Percentiles rank a stretch among this genome's conserved stretches.
Evolutionary conservation across 1,140 invertebrate species (phyloP).

Genomic region (Protaetia brevitarsis): DNA sequence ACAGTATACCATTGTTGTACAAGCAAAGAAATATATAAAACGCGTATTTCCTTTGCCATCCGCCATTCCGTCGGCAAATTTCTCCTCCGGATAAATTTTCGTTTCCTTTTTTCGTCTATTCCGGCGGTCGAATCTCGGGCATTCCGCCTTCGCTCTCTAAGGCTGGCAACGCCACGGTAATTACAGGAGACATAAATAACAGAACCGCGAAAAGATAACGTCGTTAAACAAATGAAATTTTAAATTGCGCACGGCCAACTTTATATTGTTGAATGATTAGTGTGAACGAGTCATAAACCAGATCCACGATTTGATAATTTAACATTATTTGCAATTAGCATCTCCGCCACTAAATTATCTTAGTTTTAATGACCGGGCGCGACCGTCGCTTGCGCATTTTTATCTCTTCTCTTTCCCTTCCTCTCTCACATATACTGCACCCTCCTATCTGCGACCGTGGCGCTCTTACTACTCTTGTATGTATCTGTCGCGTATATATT

Average conservation of each 20-base stretch:
- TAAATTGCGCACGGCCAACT: constrained; percentile 29
- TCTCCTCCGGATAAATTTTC: too few relatives aligned
- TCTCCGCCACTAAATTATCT: constrained; percentile 30
- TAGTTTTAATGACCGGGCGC: constrained; percentile 12
- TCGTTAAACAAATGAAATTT: constrained; percentile 36
- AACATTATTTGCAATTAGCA: constrained; percentile 38
- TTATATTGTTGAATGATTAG: constrained; percentile 26
- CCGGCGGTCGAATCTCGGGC: too few relatives aligned
- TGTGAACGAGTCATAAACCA: constrained; percentile 33
- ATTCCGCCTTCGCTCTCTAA: too few relatives aligned
- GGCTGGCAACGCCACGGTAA: constrained; percentile 22
- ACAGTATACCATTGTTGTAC: too few relatives aligned
- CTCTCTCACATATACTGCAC: neutral
- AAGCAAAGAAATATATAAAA: too few relatives aligned
- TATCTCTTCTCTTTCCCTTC: neutral
- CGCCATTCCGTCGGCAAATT: too few relatives aligned
- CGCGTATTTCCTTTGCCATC: too few relatives aligned
- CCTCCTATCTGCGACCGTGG: neutral
- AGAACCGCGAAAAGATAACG: constrained; percentile 26
- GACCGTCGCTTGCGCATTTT: neutral
- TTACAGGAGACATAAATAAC: constrained; percentile 29
- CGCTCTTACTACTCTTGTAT: neutral
- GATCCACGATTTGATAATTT: constrained; percentile 35
- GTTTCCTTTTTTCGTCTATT: too few relatives aligned
- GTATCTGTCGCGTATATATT: neutral